Base-by-base conservation (phyloP, 1,140 invertebrate species). In the Sarcophaga bullata region DNA sequence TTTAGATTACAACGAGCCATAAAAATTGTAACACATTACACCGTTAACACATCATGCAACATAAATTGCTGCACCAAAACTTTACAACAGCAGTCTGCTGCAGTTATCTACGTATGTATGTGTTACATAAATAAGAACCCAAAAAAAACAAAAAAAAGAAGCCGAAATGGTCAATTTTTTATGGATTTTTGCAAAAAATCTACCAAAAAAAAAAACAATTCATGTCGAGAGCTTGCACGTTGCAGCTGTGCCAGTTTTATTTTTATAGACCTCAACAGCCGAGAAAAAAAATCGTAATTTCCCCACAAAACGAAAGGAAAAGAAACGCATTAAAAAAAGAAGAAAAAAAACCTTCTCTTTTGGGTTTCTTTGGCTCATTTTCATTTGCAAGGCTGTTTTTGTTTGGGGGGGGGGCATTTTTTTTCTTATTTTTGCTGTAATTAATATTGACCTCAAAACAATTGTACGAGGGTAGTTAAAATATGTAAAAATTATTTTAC, bases 1-100 rank as follows among this genome's bases (percentile, higher is more conserved):
- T 68, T 68, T 68, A 68, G 62, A 7, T 19, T 9, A n/a, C 62
- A 17, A 68, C 25, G 1, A 8, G 7, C 62, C 17, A 68, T 68
- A 68, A 68, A 68, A 68, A 68, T 68, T 68, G 62, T 68, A 68
- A 62, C 54, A 62, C 54, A n/a, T 62, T 62, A n/a, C 54, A 0
- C 1, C 25, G n/a, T 1, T 11, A 62, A 68, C 62, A 8, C 62
- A 68, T 68, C 62, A 68, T 19, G 17, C 62, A 68, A 68, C 62
- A 17, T n/a, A n/a, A 58, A 68, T 4, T 17, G n/a, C 62, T 8
- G 8, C 62, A 25, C 19, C 62, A 11, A n/a, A n/a, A n/a, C n/a
- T 37, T 37, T 37, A 37, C 25, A 37, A 25, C 62, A 17, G n/a
- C 62, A 19, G 25, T 37, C 25, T 37, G 25, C 25, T 37, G 25